Conservation (phyloP, 1,140 invertebrate species). For the Drosophila gunungcola region DNA sequence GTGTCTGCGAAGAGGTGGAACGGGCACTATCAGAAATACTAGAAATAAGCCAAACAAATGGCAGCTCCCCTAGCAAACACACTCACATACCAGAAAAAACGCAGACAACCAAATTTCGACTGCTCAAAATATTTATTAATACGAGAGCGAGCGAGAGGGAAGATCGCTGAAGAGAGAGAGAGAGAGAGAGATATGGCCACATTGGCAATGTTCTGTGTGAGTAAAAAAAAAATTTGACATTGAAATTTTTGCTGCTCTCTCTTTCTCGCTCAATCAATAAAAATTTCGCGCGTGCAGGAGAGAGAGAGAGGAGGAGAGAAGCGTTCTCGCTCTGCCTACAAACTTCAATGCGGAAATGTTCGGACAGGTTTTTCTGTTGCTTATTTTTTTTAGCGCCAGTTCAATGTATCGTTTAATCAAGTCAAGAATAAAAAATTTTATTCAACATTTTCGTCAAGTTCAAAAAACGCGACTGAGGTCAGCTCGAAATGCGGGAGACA, state of each 20-base stretch:
- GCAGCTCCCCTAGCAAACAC: constrained; percentile 41
- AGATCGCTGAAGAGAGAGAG: constrained; percentile 1
- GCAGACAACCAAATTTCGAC: constrained; percentile 54
- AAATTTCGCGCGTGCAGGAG: constrained; percentile 64
- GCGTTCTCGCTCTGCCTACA: constrained; percentile 15
- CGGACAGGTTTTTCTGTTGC: constrained; percentile 62
- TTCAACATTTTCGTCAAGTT: constrained; percentile 47
- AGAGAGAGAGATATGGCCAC: constrained; percentile 41
- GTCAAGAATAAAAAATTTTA: constrained; percentile 42
- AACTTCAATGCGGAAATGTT: constrained; percentile 76
- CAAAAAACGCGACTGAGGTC: constrained; percentile 79
- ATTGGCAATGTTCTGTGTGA: constrained; percentile 74
- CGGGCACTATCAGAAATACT: constrained; percentile 68
- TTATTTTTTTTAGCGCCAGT: constrained; percentile 47
- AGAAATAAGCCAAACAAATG: constrained; percentile 74
- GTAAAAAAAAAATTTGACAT: constrained; percentile 74
- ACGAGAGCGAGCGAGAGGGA: constrained; percentile 15
- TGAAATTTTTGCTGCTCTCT: constrained; percentile 64
- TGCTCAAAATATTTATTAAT: constrained; percentile 45
- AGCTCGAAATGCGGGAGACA: constrained; percentile 18
- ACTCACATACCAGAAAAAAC: constrained; percentile 26
- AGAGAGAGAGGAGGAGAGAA: constrained; percentile 21
- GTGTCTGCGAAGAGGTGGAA: constrained; percentile 27
- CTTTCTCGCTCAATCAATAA: constrained; percentile 64
- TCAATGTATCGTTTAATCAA: constrained; percentile 77